Base-by-base conservation (phyloP, 2,888 invertebrate genomes). In the Timandra comae region DNA sequence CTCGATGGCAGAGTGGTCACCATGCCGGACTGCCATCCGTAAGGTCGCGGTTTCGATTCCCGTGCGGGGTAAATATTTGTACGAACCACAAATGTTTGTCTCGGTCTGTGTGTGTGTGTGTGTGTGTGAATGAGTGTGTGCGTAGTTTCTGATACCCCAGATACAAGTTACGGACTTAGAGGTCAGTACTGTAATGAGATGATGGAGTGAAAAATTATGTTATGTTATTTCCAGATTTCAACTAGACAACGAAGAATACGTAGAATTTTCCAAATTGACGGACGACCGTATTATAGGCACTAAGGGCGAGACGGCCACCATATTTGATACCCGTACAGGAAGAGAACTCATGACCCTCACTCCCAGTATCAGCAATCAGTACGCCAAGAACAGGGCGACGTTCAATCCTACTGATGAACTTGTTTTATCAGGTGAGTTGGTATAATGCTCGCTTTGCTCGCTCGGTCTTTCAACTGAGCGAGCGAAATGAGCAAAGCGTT, bases 361-460 rank as follows among this genome's bases (percentile, higher is more conserved):
- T 16, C 95, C 96, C 1, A 88, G 91, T 32, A 91, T 94, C 58
- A 93, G 95, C 38, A 99, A 99, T 80, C 93, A 94, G 67, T 99
- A 99, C 78, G 92, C 92, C 2, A 93, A 94, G 79, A 99, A 99
- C 79, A 88, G 94, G 30, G 98, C 99, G 2, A 97, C 97, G 2
- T 98, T 97, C 74, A 96, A 94, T 74, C 95, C 95, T 31, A 93
- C 93, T 2, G 98, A 99, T 67, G 97, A 98, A 58, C 85, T 99
- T 9, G 92, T 99, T n/a, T 82, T 99, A 5, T 95, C 95, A 34
- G 89, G 89, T 89, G 47, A n/a, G n/a, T n/a, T n/a, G n/a, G n/a
- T n/a, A n/a, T n/a, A n/a, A n/a, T n/a, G n/a, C n/a, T 27, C 7
- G 20, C 7, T 20, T 20, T 20, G 7, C 20, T 20, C 20, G n/a